A percentile compares a stretch with the other conserved stretches of the same genome.
Conservation (phyloP, 2,113 vertebrate species). For the Cyanistes caeruleus region DNA sequence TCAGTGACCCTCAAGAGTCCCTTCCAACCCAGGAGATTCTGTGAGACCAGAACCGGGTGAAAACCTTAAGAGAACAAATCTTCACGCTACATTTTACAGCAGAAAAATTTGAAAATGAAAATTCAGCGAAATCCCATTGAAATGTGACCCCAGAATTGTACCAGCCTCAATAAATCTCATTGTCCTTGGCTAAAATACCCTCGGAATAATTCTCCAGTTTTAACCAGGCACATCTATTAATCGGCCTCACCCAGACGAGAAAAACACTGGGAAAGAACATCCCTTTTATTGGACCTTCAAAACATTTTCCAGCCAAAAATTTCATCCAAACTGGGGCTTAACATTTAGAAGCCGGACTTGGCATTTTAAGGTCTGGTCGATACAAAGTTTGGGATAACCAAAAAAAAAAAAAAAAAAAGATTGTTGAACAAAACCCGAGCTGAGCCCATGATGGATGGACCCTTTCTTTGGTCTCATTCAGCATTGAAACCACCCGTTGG, state of each 20-base stretch:
- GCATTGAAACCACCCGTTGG: slow-evolving; percentile 44
- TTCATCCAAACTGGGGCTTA: neutral
- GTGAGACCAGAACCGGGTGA: neutral
- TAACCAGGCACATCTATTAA: neutral
- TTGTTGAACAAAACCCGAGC: neutral
- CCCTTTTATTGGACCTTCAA: neutral
- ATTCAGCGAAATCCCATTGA: neutral
- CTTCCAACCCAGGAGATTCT: neutral
- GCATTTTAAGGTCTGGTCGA: neutral
- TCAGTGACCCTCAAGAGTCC: fast-evolving
- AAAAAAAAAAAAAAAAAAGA: neutral
- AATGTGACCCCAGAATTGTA: neutral
- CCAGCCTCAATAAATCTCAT: neutral
- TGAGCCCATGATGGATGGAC: slow-evolving; percentile 31
- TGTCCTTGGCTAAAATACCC: neutral
- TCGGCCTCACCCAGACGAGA: neutral
- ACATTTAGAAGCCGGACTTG: neutral
- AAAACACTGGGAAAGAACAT: slow-evolving; percentile 16
- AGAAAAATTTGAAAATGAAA: neutral
- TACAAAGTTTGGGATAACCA: neutral
- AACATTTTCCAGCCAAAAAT: slow-evolving; percentile 14
- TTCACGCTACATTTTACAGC: neutral
- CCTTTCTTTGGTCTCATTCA: slow-evolving; percentile 43
- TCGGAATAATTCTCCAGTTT: neutral
- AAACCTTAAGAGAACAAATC: neutral